Conservation (phyloP, 2,113 vertebrate genomes). For the Semicossyphus pulcher region DNA sequence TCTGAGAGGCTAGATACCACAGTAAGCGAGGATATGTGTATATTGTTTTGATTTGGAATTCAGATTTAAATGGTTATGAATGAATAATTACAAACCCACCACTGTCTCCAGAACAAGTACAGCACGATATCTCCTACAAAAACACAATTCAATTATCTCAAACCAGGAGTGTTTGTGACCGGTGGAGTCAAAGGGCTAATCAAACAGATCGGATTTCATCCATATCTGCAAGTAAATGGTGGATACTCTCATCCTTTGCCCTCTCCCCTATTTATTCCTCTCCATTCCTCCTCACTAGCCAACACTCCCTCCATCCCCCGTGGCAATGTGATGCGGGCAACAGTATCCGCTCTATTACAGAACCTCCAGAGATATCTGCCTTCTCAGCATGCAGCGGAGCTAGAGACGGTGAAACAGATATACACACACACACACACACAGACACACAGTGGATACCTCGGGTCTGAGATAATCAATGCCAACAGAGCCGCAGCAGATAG, state of each 20-base stretch:
- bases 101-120: not conserved
- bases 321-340: constrained; percentile 65
- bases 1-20: not conserved
- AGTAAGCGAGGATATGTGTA: not conserved
- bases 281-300: constrained; percentile 23
- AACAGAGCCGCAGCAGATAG: constrained; percentile 59
- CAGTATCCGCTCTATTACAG: constrained; percentile 68
- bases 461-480: constrained; percentile 74
- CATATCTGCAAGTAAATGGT: constrained; percentile 50
- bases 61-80: too few relatives aligned
- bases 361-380: constrained; percentile 75
- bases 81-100: not conserved
- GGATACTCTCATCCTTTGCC: constrained; percentile 50
- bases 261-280: constrained; percentile 46
- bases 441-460: constrained; percentile 40
- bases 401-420: constrained; percentile 52
- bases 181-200: constrained; percentile 60
- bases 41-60: not conserved
- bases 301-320: constrained; percentile 56
- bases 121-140: constrained; percentile 29
- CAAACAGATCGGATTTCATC: constrained; percentile 65
- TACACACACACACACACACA: constrained; percentile 14
- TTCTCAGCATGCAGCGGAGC: constrained; percentile 71
- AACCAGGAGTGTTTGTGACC: constrained; percentile 27
- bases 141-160: constrained; percentile 38